Evolutionary conservation across 2,113 vertebrate species (phyloP).

Genomic region (Mastomys natalensis): DNA sequence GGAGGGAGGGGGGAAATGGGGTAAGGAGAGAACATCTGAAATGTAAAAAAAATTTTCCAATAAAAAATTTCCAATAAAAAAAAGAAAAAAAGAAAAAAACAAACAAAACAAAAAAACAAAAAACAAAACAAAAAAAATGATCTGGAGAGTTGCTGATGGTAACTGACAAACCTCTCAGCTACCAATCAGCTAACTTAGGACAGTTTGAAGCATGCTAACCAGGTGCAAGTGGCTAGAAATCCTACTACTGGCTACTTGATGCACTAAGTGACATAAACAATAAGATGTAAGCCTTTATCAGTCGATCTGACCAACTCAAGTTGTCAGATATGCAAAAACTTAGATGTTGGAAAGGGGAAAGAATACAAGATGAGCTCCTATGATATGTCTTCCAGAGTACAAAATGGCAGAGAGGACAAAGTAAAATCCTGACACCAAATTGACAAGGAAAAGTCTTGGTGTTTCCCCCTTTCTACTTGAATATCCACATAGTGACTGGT

Average conservation of each 20-base stretch:
- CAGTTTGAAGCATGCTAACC: not conserved
- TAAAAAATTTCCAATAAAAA: too few relatives aligned
- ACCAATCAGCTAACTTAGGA: slow-evolving; percentile 17
- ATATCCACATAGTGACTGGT: not conserved
- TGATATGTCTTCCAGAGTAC: not conserved
- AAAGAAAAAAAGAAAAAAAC: slow-evolving; percentile 11
- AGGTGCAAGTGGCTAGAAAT: not conserved
- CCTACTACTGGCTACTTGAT: not conserved
- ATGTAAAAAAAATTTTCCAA: too few relatives aligned
- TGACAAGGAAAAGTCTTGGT: slow-evolving; percentile 22
- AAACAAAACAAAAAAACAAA: too few relatives aligned
- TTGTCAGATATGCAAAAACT: slow-evolving; percentile 40
- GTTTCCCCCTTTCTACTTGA: not conserved
- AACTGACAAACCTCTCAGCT: not conserved
- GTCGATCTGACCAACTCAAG: not conserved
- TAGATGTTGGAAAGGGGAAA: not conserved
- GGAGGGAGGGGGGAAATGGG: too few relatives aligned
- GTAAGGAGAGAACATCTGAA: too few relatives aligned
- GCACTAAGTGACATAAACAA: slow-evolving; percentile 57
- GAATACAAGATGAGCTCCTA: not conserved
- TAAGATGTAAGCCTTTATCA: slow-evolving; percentile 47
- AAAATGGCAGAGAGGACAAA: slow-evolving; percentile 44
- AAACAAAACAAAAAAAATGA: slow-evolving; percentile 1
- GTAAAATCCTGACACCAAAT: slow-evolving; percentile 11
- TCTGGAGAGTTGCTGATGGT: not conserved